Percentiles rank a stretch among this genome's conserved stretches.
Evolutionary conservation across 2,113 vertebrate species (phyloP).

Genomic region (Thunnus maccoyii): DNA sequence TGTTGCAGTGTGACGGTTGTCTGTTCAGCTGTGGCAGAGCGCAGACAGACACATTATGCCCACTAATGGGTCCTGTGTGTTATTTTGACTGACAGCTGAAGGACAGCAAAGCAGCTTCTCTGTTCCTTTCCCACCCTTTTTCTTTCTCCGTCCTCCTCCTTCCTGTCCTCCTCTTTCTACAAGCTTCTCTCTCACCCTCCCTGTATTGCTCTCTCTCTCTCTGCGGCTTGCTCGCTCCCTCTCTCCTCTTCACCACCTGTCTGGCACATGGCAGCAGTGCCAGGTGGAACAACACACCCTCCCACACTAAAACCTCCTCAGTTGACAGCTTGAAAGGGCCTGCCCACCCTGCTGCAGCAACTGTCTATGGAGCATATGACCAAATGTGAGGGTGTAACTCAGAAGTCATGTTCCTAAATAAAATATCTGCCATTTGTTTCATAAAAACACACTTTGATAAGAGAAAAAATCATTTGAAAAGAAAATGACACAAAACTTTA

Average conservation of each 20-base stretch:
- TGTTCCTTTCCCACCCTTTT: neutral
- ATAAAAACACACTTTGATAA: neutral
- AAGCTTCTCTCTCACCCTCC: neutral
- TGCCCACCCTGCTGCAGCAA: constrained; percentile 64
- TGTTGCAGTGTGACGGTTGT: constrained; percentile 25
- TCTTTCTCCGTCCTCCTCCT: neutral
- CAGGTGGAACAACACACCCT: constrained; percentile 78
- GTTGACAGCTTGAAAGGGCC: constrained; percentile 71
- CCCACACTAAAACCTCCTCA: constrained; percentile 58
- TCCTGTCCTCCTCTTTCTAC: neutral
- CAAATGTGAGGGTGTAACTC: constrained; percentile 61
- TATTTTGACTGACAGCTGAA: constrained; percentile 56
- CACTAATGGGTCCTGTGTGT: constrained; percentile 32
- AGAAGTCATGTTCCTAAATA: constrained; percentile 30
- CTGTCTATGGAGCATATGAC: constrained; percentile 66
- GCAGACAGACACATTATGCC: constrained; percentile 26
- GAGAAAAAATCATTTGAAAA: neutral
- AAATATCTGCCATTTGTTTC: constrained; percentile 2
- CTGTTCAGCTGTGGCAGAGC: constrained; percentile 6
- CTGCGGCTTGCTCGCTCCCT: neutral
- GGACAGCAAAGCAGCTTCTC: constrained; percentile 25
- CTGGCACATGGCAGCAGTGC: constrained; percentile 74
- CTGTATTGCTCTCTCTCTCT: neutral
- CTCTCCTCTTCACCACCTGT: constrained; percentile 78
- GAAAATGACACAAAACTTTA: neutral